A percentile compares a stretch with the other conserved stretches of the same genome.
These are phyloP conservation scores for Sesia bembeciformis DNA, from an alignment of 2,888 invertebrate genomes.

Conservation along the genomic window DNA sequence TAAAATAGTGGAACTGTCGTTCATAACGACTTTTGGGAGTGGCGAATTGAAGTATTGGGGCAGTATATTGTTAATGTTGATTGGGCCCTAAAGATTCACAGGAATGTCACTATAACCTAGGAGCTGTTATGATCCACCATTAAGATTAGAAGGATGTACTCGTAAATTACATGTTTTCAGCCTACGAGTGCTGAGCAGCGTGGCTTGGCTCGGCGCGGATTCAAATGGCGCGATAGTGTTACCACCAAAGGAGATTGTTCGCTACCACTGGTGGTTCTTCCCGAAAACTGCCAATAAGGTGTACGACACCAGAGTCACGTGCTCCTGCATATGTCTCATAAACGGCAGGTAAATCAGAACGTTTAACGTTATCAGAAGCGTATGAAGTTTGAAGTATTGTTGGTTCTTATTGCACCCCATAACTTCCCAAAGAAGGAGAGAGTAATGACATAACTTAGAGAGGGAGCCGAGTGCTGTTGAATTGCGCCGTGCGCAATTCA, in stretches of 20 bases:
- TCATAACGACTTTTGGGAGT: too few species aligned
- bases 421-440: neutral
- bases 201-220: constrained; percentile 58
- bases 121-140: too few species aligned
- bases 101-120: too few species aligned
- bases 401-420: neutral
- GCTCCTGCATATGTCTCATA: constrained; percentile 54
- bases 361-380: too few species aligned
- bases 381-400: neutral
- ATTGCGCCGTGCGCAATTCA: too few species aligned
- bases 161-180: constrained; percentile 23
- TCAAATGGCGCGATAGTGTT: constrained; percentile 40
- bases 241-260: constrained; percentile 51
- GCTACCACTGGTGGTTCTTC: constrained; percentile 64
- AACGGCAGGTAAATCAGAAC: constrained; percentile 35
- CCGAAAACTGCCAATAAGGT: constrained; percentile 44
- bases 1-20: too few species aligned
- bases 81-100: too few species aligned
- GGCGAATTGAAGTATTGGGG: too few species aligned
- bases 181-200: constrained; percentile 44
- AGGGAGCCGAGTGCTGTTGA: too few species aligned
- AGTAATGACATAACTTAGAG: too few species aligned
- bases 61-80: too few species aligned
- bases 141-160: too few species aligned
- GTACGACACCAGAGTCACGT: constrained; percentile 51